These are phyloP conservation scores for Montipora capitata DNA, from an alignment of 92 coral and sea anemone species.

Conservation along the genomic window DNA sequence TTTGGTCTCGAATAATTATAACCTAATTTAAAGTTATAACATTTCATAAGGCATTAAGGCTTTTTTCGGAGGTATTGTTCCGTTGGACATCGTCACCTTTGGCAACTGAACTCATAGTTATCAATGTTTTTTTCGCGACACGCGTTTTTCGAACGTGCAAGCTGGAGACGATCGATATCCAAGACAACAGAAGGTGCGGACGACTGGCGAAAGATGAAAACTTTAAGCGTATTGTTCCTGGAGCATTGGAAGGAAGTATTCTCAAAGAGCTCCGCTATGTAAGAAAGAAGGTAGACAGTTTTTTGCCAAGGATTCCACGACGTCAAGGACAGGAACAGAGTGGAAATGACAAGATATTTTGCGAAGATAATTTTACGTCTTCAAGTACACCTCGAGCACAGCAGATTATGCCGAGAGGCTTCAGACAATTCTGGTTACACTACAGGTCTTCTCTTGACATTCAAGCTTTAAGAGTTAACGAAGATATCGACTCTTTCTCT, in stretches of 20 bases:
- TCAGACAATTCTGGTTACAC: constrained; percentile 29
- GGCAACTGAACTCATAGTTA: no score
- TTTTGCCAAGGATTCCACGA: constrained; percentile 12
- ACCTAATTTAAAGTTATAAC: no score
- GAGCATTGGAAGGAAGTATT: not conserved
- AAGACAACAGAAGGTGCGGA: not conserved
- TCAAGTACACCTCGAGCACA: not conserved
- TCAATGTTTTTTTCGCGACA: no score
- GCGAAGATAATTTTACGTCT: not conserved
- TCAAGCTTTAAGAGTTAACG: constrained; percentile 49
- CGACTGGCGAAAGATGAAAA: constrained; percentile 3
- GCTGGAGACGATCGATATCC: not conserved
- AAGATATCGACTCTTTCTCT: constrained; percentile 74
- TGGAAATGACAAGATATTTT: no score
- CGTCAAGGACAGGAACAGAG: not conserved
- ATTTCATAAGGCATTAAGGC: no score
- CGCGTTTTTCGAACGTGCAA: not conserved
- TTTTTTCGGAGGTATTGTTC: no score
- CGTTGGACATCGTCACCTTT: no score
- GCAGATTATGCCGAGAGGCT: constrained; percentile 20
- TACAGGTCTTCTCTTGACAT: constrained; percentile 62
- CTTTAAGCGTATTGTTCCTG: not conserved
- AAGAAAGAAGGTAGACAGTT: not conserved
- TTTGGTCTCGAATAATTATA: no score
- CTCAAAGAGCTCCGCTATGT: constrained; percentile 10